Conservation (phyloP, 2,797 vertebrate genomes). For the Cyclura pinguis region DNA sequence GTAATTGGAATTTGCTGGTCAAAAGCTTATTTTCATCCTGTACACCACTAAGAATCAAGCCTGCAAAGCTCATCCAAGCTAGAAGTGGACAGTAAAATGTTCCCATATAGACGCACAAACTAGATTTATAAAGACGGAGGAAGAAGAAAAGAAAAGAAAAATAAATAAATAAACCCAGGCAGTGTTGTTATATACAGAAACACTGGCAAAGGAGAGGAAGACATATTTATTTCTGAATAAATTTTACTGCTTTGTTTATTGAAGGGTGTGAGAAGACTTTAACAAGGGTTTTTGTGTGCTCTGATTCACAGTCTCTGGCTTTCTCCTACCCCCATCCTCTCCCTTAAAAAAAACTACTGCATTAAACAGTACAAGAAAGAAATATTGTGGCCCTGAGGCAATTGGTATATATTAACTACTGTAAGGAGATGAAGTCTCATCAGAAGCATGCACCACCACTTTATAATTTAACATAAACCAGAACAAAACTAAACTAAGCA, state of each 20-base stretch:
- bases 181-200: constrained; percentile 23
- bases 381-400: constrained; percentile 28
- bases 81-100: constrained; percentile 9
- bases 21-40: constrained; percentile 27
- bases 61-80: constrained; percentile 10
- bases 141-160: neutral
- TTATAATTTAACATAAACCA: constrained; percentile 34
- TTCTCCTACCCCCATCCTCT: too few species aligned
- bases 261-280: constrained; percentile 25
- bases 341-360: neutral
- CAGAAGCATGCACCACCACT: constrained; percentile 25
- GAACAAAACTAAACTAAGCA: constrained; percentile 23
- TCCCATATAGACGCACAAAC: neutral
- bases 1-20: constrained; percentile 30
- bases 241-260: constrained; percentile 24
- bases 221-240: constrained; percentile 21
- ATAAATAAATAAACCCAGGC: neutral
- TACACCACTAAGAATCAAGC: neutral
- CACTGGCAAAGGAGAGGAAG: constrained; percentile 12
- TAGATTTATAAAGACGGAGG: neutral
- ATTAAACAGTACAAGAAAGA: constrained; percentile 38
- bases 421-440: constrained; percentile 38
- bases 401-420: constrained; percentile 38
- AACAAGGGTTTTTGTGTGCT: constrained; percentile 24
- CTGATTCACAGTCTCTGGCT: constrained; percentile 8